Percentiles rank a stretch among this genome's conserved stretches.
Conservation (phyloP, 2,888 invertebrate species). For the Parapristionchus giblindavisi region DNA sequence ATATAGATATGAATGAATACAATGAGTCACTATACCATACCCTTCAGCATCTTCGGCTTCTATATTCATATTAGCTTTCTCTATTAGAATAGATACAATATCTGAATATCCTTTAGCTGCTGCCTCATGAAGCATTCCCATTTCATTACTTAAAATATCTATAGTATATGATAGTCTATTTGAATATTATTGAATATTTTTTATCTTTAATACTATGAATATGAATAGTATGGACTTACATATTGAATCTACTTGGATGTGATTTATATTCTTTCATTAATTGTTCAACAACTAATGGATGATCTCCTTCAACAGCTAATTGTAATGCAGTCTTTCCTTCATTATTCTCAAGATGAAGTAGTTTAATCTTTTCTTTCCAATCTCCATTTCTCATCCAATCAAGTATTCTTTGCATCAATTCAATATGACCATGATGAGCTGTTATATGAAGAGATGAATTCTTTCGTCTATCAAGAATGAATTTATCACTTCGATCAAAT, state of each 20-base stretch:
- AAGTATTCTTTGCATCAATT: background rate
- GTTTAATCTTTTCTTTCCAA: background rate
- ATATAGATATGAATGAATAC: background rate
- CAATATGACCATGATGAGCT: conserved; percentile 24
- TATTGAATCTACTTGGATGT: too few species aligned
- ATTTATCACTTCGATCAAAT: background rate
- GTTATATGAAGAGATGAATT: conserved; percentile 27
- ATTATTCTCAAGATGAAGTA: conserved; percentile 40
- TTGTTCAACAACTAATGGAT: conserved; percentile 40
- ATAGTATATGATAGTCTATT: background rate
- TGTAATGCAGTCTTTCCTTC: conserved; percentile 51
- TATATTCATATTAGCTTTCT: conserved; percentile 7
- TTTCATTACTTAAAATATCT: background rate
- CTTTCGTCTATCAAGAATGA: background rate
- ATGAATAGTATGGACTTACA: too few species aligned
- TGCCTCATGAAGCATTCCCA: conserved; percentile 1
- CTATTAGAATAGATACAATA: background rate
- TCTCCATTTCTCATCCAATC: background rate
- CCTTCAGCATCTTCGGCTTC: conserved; percentile 9
- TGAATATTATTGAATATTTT: too few species aligned
- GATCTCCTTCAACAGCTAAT: conserved; percentile 53
- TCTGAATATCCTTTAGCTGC: conserved; percentile 34
- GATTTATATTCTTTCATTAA: conserved; percentile 8
- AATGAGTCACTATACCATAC: background rate
- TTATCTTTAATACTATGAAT: too few species aligned